These are phyloP conservation scores for Protula sp. DNA, from an alignment of 2,888 invertebrate genomes.

Conservation along the genomic window DNA sequence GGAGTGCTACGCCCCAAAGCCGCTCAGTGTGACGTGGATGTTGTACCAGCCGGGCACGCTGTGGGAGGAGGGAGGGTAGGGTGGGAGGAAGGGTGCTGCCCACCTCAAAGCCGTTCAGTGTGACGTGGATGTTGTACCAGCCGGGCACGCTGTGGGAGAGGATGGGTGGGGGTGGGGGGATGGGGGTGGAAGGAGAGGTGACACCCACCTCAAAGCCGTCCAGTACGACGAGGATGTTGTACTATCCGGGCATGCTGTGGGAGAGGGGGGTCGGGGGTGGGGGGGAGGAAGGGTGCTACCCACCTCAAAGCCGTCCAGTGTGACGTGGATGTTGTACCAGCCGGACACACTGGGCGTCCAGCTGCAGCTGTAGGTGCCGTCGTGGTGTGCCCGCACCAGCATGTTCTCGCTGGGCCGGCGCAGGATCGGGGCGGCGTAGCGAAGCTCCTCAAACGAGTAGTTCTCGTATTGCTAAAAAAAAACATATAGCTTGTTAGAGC, in stretches of 20 bases:
- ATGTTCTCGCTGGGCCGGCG: constrained; percentile 74
- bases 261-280: too few species aligned
- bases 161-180: constrained; percentile 79
- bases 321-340: constrained; percentile 78
- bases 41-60: constrained; percentile 89
- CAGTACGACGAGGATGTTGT: constrained; percentile 77
- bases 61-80: too few species aligned
- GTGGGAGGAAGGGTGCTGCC: too few species aligned
- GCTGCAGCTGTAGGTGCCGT: constrained; percentile 75
- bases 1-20: constrained; percentile 60
- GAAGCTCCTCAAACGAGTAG: constrained; percentile 91
- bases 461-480: constrained; percentile 75
- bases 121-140: constrained; percentile 78
- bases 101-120: constrained; percentile 74
- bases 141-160: constrained; percentile 88
- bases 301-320: constrained; percentile 71
- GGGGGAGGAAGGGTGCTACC: too few species aligned
- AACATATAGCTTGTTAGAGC: too few species aligned
- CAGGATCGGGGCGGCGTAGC: constrained; percentile 65
- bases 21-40: constrained; percentile 80
- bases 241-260: too few species aligned
- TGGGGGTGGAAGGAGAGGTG: not conserved
- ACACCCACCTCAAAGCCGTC: constrained; percentile 67
- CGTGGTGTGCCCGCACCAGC: constrained; percentile 69
- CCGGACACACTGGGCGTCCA: constrained; percentile 94